Conservation (phyloP, 2,113 vertebrate species). For the Thamnaconus septentrionalis region DNA sequence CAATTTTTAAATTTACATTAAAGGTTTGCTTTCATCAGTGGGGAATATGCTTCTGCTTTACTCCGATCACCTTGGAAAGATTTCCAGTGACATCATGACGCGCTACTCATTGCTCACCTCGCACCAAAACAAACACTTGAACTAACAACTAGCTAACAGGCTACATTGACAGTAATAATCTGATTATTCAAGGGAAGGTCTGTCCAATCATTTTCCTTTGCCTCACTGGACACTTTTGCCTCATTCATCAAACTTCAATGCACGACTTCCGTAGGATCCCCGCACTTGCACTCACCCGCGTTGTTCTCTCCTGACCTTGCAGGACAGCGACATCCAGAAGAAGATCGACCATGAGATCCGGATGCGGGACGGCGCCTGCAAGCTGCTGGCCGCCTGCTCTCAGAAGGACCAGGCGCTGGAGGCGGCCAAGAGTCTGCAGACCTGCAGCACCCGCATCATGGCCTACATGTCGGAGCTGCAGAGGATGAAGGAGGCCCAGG, state of each 20-base stretch:
- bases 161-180: too few relatives aligned
- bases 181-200: too few relatives aligned
- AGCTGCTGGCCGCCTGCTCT: conserved; percentile 88
- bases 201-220: neutral
- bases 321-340: conserved; percentile 93
- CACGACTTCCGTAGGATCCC: neutral
- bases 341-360: conserved; percentile 94
- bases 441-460: conserved; percentile 89
- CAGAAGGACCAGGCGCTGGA: conserved; percentile 89
- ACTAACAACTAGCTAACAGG: too few relatives aligned
- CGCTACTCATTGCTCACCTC: too few relatives aligned
- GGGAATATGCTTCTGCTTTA: too few relatives aligned
- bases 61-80: too few relatives aligned
- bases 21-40: too few relatives aligned
- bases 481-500: conserved; percentile 89
- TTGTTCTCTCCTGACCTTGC: conserved; percentile 11
- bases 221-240: too few relatives aligned
- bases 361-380: conserved; percentile 90
- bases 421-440: conserved; percentile 88
- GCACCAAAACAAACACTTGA: too few relatives aligned
- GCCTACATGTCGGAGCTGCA: conserved; percentile 93
- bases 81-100: too few relatives aligned
- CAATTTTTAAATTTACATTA: too few relatives aligned
- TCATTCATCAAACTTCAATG: conserved; percentile 5
- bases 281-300: neutral